Evolutionary conservation across 2,113 vertebrate genomes (phyloP), one percentile per base, ranked within the genome.

Genomic region (Rhinoderma darwinii): DNA sequence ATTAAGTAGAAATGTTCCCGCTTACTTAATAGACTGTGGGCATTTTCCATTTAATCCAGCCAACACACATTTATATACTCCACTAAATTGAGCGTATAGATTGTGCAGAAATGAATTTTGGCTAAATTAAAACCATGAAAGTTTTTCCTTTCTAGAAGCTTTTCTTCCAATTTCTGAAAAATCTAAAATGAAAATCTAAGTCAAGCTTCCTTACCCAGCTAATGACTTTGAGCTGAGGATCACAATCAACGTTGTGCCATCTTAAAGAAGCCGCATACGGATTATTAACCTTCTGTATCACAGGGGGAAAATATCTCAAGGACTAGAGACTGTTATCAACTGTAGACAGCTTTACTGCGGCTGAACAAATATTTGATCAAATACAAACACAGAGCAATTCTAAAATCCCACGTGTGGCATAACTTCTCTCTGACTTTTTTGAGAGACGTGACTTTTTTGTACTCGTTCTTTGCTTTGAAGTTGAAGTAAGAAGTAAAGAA

Each of bases 171-270:
- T 70, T 83, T 70, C 63, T 25, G 20, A 39, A 72, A 70, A 51
- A 84, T 84, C 82, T 84, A 56, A 74, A 84, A 84, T 56, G 30
- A 84, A 84, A 84, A 84, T 54, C 66, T 51, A 39, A 70, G 61
- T 44, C 63, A 83, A 43, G 61, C 63, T 68, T 70, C 44, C 81
- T 83, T 70, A 74, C 22, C 32, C 47, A 25, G 20, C 68, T 73
- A 84, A 84, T 84, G 82, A 84, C 68, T 41, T 39, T 74, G 66
- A 43, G 44, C 12, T 0, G n/a, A 5, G 30, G 10, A 63, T 75
- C 56, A 25, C 72, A 84, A 43, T 75, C 83, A 76, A 63, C 22
- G 27, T 39, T 14, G 12, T 35, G 39, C 35, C 73, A 37, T 85
- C 27, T n/a, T 77, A 74, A 84, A 84, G 66, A 73, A 84, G 63